Percentiles rank a stretch among this genome's conserved stretches.
These are phyloP conservation scores for Pygmarrhopalites habei DNA, from an alignment of 1,140 invertebrate genomes.

Conservation along the genomic window DNA sequence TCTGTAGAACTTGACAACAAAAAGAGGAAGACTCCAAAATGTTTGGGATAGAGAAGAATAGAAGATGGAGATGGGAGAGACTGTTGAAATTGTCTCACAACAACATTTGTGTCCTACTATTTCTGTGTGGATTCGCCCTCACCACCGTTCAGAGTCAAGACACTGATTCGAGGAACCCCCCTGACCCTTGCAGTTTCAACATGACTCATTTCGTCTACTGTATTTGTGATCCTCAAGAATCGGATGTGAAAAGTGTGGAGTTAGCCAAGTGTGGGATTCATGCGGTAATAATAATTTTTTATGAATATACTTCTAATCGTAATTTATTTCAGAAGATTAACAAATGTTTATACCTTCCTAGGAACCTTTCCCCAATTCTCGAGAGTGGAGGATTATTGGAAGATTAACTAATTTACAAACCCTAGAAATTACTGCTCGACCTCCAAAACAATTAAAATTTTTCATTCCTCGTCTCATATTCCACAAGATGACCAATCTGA, in stretches of 20 bases:
- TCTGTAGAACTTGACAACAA: not conserved
- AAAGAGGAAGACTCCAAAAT: not conserved
- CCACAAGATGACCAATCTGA: constrained; percentile 15
- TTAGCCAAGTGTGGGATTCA: constrained; percentile 20
- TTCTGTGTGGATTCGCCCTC: too few relatives aligned
- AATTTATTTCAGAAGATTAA: too few relatives aligned
- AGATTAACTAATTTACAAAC: not conserved
- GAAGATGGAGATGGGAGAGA: not conserved
- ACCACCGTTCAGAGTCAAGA: too few relatives aligned
- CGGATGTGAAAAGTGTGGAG: not conserved
- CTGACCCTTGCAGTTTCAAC: constrained; percentile 15
- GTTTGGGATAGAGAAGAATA: not conserved
- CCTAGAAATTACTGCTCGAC: constrained; percentile 14
- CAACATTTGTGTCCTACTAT: too few relatives aligned
- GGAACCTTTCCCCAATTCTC: not conserved
- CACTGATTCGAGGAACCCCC: not conserved
- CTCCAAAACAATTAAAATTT: constrained; percentile 6
- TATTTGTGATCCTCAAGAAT: not conserved
- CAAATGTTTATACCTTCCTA: too few relatives aligned
- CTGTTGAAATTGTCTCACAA: too few relatives aligned
- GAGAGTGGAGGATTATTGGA: constrained; percentile 17
- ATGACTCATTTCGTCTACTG: constrained; percentile 3
- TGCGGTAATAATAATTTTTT: too few relatives aligned
- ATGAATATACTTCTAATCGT: too few relatives aligned
- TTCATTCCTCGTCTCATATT: constrained; percentile 18